Conservation (phyloP, 2,888 invertebrate genomes). For the Eumerus sabulonum region DNA sequence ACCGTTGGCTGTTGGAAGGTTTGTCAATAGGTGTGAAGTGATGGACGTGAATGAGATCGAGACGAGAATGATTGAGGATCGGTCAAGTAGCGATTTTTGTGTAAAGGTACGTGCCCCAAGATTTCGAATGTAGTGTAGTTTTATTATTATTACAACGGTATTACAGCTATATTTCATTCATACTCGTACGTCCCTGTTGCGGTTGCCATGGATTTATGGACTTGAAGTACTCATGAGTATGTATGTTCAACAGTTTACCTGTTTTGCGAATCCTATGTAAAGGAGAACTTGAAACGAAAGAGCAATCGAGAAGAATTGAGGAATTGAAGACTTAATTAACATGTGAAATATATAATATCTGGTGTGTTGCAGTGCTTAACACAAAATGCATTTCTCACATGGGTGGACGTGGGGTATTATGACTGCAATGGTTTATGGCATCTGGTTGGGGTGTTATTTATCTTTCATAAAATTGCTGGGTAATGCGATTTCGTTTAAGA, state of each 20-base stretch:
- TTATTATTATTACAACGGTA: neutral
- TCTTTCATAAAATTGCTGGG: too few relatives aligned
- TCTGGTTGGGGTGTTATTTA: constrained; percentile 9
- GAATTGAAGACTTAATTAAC: constrained; percentile 37
- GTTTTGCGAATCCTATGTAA: too few relatives aligned
- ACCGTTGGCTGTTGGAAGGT: neutral
- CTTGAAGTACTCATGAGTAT: too few relatives aligned
- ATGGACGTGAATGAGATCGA: too few relatives aligned
- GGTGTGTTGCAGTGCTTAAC: constrained; percentile 24
- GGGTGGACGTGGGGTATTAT: constrained; percentile 6
- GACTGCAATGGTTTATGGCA: constrained; percentile 27
- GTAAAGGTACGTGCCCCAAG: constrained; percentile 23
- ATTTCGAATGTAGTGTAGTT: constrained; percentile 10
- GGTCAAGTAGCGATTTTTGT: constrained; percentile 19
- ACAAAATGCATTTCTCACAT: constrained; percentile 27
- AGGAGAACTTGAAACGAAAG: too few relatives aligned
- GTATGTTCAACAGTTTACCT: too few relatives aligned
- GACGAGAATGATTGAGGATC: constrained; percentile 1
- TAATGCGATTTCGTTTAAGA: neutral
- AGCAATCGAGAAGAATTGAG: too few relatives aligned
- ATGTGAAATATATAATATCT: constrained; percentile 22
- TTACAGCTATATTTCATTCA: too few relatives aligned
- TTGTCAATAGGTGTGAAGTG: too few relatives aligned
- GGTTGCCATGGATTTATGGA: too few relatives aligned
- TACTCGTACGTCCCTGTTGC: too few relatives aligned